These are phyloP conservation scores for Chiroxiphia lanceolata DNA, from an alignment of 2,797 vertebrate species.

Conservation along the genomic window DNA sequence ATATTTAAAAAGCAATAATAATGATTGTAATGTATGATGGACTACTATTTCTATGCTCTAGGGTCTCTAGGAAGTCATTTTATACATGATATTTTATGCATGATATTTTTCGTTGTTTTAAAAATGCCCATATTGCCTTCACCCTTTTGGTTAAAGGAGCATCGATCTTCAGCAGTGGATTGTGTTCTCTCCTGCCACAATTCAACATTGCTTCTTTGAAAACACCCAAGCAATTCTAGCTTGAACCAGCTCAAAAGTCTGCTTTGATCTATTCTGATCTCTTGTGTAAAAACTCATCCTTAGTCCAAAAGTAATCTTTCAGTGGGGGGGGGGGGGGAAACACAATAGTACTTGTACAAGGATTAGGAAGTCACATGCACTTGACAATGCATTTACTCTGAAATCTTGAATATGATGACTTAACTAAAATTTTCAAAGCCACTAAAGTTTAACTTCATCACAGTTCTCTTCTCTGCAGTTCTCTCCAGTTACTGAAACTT, in stretches of 20 bases:
- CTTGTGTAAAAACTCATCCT: not conserved
- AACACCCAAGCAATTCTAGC: not conserved
- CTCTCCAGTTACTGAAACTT: not conserved
- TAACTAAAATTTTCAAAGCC: not conserved
- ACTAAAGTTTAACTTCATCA: not conserved
- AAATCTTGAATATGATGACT: not conserved
- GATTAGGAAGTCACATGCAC: not conserved
- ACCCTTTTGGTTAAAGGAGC: not conserved
- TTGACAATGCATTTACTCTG: not conserved
- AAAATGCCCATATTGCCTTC: not conserved
- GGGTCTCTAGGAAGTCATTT: not conserved
- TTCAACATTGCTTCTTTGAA: not conserved
- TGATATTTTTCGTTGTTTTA: not conserved
- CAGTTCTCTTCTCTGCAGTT: not conserved
- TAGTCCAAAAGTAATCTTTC: not conserved
- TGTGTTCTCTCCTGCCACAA: not conserved
- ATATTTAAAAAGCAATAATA: not conserved
- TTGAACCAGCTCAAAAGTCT: not conserved
- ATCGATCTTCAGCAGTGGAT: not conserved
- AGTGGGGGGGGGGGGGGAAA: not conserved
- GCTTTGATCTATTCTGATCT: not conserved
- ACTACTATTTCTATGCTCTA: not conserved
- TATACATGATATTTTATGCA: not conserved
- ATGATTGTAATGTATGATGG: rapidly evolving
- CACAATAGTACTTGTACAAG: not conserved